Evolutionary conservation across 2,113 vertebrate genomes (phyloP), one percentile per base, ranked within the genome.

Genomic region (Elgaria multicarinata): DNA sequence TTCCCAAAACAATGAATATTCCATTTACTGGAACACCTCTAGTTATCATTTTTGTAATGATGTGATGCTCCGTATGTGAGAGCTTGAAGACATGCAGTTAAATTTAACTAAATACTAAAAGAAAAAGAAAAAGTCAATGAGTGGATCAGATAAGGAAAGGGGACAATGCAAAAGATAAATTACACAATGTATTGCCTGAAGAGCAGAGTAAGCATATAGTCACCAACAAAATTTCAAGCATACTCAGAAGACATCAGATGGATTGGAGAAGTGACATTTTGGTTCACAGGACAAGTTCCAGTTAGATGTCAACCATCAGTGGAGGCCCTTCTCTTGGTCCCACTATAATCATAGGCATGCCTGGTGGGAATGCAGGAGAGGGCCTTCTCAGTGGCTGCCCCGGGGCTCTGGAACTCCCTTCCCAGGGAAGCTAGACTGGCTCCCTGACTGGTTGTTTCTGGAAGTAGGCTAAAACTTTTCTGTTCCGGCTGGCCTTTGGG

Each of bases 41-140:
- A 69, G 82, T 83, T 69, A n/a, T 64, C 42, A 69, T 44, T 31
- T n/a, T 33, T 69, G 42, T 83, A 83, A 83, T 83, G 58, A 83
- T 83, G 64, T 20, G 39, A 42, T 66, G 22, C 81, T 83, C 58
- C 31, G 58, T 28, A 42, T 31, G 36, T 67, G 26, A 42, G 46
- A 44, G 42, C 64, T 69, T 83, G 82, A 83, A 83, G 55, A 67
- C 39, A 83, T 31, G 82, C 64, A 83, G 62, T 67, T 44, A 83
- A 66, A 64, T 83, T 83, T 42, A 67, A 33, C 62, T 20, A 46
- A 18, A 83, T 62, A 66, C 33, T 31, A 31, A 79, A 79, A 78
- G 50, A 42, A 81, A 83, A 67, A 67, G n/a, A n/a, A 36, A 16
- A 83, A 83, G 28, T 0, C 64, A 83, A 44, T 67, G 82, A 67